These are phyloP conservation scores for Sorex maritimensis DNA, from an alignment of 2,797 vertebrate species.

Conservation along the genomic window DNA sequence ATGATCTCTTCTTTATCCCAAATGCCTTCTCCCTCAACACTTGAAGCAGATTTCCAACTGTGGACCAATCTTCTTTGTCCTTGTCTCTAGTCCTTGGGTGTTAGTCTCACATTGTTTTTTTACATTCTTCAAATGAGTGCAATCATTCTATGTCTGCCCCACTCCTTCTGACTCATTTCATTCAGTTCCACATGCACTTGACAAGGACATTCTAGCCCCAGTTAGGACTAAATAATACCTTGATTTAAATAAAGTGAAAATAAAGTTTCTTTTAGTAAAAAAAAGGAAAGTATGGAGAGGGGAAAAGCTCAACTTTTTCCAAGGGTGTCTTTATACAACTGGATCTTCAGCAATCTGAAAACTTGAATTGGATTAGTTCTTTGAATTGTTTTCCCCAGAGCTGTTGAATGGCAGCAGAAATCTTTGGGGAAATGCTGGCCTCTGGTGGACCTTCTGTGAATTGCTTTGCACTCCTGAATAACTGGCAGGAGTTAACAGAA, in stretches of 20 bases:
- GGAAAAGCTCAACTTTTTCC: background rate
- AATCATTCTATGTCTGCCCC: no score
- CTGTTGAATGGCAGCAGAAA: accelerated
- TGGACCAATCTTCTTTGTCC: no score
- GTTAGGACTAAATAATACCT: background rate
- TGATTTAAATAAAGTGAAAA: background rate
- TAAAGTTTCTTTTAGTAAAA: background rate
- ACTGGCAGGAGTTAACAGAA: no score
- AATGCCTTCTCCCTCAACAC: no score
- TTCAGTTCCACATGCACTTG: background rate
- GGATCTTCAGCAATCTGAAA: background rate
- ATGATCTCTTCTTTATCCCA: no score
- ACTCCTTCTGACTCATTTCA: no score
- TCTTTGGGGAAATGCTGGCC: slow-evolving; percentile 35
- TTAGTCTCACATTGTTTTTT: no score
- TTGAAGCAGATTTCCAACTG: no score
- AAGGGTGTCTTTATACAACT: background rate
- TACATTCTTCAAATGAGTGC: no score
- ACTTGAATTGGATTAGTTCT: background rate
- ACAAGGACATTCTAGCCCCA: background rate
- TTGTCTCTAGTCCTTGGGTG: no score
- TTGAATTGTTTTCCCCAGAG: background rate
- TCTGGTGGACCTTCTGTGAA: slow-evolving; percentile 51
- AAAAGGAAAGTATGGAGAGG: background rate
- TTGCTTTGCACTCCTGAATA: background rate